phyloP scores from a whole-genome alignment of 1,140 invertebrate genomes.

The Rhyzopertha dominica region DNA sequence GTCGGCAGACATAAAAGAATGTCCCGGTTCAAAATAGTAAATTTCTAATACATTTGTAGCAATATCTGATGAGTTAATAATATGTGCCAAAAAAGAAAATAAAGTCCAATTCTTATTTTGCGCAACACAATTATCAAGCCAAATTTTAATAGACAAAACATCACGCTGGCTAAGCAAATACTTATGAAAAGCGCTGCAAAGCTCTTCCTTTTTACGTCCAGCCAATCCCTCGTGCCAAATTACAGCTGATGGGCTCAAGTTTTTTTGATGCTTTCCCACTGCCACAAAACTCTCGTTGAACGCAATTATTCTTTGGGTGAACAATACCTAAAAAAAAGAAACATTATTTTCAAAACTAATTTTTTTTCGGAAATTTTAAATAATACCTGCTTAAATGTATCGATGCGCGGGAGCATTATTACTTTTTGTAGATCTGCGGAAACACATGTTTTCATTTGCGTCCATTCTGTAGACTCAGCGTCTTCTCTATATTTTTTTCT shows the following conservation, averaged over 20 bases:
- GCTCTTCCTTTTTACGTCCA: constrained; percentile 22
- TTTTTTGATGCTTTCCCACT: constrained; percentile 17
- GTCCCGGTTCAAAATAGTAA: constrained; percentile 22
- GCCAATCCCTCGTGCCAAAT: constrained; percentile 28
- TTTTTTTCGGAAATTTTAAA: too few species aligned
- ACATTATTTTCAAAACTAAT: too few species aligned
- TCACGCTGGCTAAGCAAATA: constrained; percentile 20
- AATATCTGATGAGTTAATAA: constrained; percentile 14
- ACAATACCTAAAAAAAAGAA: too few species aligned
- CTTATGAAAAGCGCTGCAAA: constrained; percentile 25
- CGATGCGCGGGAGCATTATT: constrained; percentile 34
- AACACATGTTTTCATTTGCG: constrained; percentile 9
- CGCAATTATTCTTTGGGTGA: constrained; percentile 23
- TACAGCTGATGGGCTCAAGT: constrained; percentile 12
- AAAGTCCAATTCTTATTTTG: constrained; percentile 39
- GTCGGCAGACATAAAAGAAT: constrained; percentile 37
- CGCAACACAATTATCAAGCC: constrained; percentile 29
- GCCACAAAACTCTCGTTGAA: constrained; percentile 31
- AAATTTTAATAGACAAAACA: constrained; percentile 23
- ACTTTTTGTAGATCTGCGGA: constrained; percentile 36
- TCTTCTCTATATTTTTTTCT: constrained; percentile 7
- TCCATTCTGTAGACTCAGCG: neutral
- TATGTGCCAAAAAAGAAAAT: constrained; percentile 20
- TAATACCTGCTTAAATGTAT: constrained; percentile 28
- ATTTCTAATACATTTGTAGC: constrained; percentile 2